Conservation (phyloP, 1,140 invertebrate genomes). For the Acromyrmex heyeri region DNA sequence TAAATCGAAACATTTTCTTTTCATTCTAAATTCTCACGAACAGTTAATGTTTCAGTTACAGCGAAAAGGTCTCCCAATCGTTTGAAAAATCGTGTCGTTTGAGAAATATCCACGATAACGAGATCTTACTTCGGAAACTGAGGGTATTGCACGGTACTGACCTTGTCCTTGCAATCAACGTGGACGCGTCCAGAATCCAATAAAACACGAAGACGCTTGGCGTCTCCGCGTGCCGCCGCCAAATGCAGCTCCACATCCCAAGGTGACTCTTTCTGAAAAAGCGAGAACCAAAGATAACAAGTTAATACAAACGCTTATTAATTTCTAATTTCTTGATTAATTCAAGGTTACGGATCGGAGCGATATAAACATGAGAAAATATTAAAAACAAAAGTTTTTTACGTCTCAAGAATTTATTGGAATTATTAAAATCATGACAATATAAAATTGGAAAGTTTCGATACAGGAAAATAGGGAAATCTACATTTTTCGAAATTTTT, state of each 20-base stretch:
- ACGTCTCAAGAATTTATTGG: background rate
- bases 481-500: background rate
- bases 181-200: slow-evolving; percentile 96
- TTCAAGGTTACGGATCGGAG: background rate
- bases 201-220: slow-evolving; percentile 91
- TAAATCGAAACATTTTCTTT: background rate
- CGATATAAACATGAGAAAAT: background rate
- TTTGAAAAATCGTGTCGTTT: background rate
- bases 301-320: slow-evolving; percentile 19
- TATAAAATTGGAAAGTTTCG: background rate
- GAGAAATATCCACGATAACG: background rate
- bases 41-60: background rate
- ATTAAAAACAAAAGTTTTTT: background rate
- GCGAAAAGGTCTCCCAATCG: background rate
- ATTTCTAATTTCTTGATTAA: background rate
- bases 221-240: slow-evolving; percentile 94
- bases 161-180: slow-evolving; percentile 97
- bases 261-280: slow-evolving; percentile 94
- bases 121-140: background rate
- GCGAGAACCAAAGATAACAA: background rate
- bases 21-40: background rate
- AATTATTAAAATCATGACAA: background rate
- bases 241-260: slow-evolving; percentile 96
- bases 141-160: slow-evolving; percentile 84
- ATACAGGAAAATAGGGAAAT: background rate